Evolutionary conservation across 2,797 vertebrate genomes (phyloP), one percentile per base, ranked within the genome.

Genomic region (Smutsia gigantea): DNA sequence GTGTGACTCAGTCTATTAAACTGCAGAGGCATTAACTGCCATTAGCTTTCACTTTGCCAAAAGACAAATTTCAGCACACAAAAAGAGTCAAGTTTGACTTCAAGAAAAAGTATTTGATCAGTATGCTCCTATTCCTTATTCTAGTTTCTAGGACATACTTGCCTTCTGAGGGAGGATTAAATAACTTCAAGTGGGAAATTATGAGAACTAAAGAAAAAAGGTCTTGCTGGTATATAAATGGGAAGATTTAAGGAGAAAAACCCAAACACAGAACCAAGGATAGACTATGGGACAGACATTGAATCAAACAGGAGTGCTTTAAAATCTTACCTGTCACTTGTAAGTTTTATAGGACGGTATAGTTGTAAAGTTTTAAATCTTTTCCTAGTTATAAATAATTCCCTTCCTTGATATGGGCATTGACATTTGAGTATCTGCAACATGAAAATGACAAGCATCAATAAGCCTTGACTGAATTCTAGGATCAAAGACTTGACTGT

Each of bases 401-500:
- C 29, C 7, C 37, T 94, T 87, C 83, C 49, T 90, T 61, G 31
- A 72, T 64, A 90, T 69, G 59, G 34, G 17, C 59, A 57, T 75
- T 92, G 87, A 78, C 51, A 75, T 88, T 87, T 89, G 71, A 87
- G 37, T 89, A 77, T 53, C 49, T 94, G 84, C 71, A 78, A 82
- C 63, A 87, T 64, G 37, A 49, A 96, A 95, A 93, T 90, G 31
- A 91, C 81, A 84, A 79, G 23, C 57, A 75, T 82, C 31, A 19
- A 7, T 84, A 90, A 51, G 17, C 34, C 71, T 68, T 61, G 17
- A 78, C 66, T 92, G 87, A 68, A 77, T 82, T 81, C 61, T 86
- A 39, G 89, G 92, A 93, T 93, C 53, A 91, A 93, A 96, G 87
- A 46, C 37, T 94, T 96, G 31, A 51, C 51, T 53, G 37, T 83